phyloP scores from a whole-genome alignment of 2,797 vertebrate genomes.

The Peromyscus nudipes region DNA sequence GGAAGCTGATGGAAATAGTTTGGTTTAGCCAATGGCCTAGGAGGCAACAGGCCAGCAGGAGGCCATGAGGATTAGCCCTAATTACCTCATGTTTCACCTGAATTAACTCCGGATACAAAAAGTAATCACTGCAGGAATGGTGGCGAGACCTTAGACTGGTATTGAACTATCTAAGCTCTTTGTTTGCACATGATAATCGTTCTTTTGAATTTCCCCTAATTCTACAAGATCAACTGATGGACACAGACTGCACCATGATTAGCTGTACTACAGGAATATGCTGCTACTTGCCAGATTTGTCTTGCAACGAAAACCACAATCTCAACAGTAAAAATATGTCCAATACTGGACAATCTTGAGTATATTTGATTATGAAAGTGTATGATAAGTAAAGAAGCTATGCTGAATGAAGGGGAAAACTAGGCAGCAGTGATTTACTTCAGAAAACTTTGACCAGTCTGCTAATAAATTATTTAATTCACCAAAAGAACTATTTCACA shows the following conservation, averaged over 20 bases:
- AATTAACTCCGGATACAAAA: conserved; percentile 92
- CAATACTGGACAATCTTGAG: neutral
- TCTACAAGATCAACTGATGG: conserved; percentile 88
- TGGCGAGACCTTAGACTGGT: conserved; percentile 86
- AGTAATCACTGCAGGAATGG: conserved; percentile 89
- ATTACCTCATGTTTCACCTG: conserved; percentile 92
- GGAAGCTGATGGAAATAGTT: conserved; percentile 80
- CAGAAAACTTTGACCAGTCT: neutral
- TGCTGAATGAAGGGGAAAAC: neutral
- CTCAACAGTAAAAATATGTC: neutral
- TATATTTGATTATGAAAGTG: neutral
- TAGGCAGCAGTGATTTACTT: neutral
- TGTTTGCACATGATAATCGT: conserved; percentile 91
- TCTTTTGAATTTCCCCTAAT: conserved; percentile 88
- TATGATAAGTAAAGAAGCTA: neutral
- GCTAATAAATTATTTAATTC: neutral
- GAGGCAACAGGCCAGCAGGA: conserved; percentile 89
- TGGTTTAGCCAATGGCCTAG: conserved; percentile 83
- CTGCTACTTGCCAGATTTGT: conserved; percentile 67
- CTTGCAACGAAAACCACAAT: conserved; percentile 25
- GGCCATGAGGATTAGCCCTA: conserved; percentile 89
- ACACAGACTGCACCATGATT: conserved; percentile 79
- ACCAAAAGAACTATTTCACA: neutral
- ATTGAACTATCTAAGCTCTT: conserved; percentile 87
- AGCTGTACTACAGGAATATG: conserved; percentile 80